Base-by-base conservation (phyloP, 2,113 vertebrate species). In the Malurus alboscapulatus region DNA sequence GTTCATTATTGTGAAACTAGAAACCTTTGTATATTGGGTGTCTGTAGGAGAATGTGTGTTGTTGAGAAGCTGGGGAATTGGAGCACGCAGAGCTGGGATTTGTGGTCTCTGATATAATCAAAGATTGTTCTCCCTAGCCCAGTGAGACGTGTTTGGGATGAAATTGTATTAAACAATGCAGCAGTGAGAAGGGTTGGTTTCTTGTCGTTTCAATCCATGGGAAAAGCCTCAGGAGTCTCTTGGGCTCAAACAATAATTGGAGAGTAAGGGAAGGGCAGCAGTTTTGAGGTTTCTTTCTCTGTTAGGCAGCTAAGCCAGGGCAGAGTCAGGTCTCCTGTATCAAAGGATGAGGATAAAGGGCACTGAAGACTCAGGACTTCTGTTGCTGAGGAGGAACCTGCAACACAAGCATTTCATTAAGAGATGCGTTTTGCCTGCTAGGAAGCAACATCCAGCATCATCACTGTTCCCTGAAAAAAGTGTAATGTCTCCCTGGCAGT, bases 31-130 rank as follows among this genome's bases (percentile, higher is more conserved):
- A 1, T 74, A 53, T 79, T 76, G 34, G 10, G 38, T 89, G 26
- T 83, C 54, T 68, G 0, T 34, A 71, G 78, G 74, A 79, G 21
- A 87, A 57, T 16, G 3, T n/a, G 44, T 79, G n/a, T 22, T 91
- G 62, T 68, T 82, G 57, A 91, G 81, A 76, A 92, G 80, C 48
- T 91, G 44, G 55, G 66, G 38, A 89, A 87, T 87, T 82, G 57
- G 17, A 80, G 58, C 59, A 19, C 2, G 0, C 50, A 84, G 51
- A 81, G 59, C 47, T 92, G 84, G 69, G 54, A 69, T 96, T 91
- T 93, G 69, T 91, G 58, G 26, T 87, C 66, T 73, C 66, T 72
- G 7, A 71, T 83, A 21, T 85, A 93, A 79, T 89, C 50, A 82
- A 47, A 84, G 67, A 55, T 89, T 83, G 36, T 91, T 92, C 17